Evolutionary conservation across 2,113 vertebrate genomes (phyloP), one percentile per base, ranked within the genome.

Genomic region (Balaenoptera acutorostrata): DNA sequence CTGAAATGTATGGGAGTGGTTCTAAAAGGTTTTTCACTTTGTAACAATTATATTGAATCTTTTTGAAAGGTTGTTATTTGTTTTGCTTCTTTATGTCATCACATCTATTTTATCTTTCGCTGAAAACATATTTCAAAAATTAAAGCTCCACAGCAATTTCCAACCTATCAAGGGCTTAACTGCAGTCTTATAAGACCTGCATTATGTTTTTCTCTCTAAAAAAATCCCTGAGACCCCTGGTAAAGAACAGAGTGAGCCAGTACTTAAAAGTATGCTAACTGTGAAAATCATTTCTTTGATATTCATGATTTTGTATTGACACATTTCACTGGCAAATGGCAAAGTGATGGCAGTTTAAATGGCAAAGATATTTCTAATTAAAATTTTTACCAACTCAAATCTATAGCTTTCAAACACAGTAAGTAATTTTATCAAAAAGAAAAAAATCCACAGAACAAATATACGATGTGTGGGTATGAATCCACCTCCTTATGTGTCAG

Each of bases 11-110:
- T 93, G 84, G 61, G 61, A 49, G 52, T 52, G 77, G 61, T 94
- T 95, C 94, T 97, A 96, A 97, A 96, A 97, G 97, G 95, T 86
- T 98, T 97, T 97, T 93, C 77, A 96, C 90, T 96, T 93, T 94
- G 90, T 92, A 97, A 97, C 97, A 98, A 97, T 98, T 97, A 97
- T 6, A 33, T 88, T 93, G 96, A 96, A 97, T 96, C 95, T 97
- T 92, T 92, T 95, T 93, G 96, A 95, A 97, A 97, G 96, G 84
- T 94, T 97, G 96, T 97, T 98, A 93, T 81, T 95, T 98, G 95
- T 96, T 98, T 97, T 90, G 92, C 57, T 96, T 97, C 93, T 96
- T 97, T 97, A 94, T 95, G 87, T 93, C 81, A 95, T 96, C 93
- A 90, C 75, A 97, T 97, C 75, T 95, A 93, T 97, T 98, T 97